phyloP scores from a whole-genome alignment of 2,888 invertebrate species.

The Meghimatium bilineatum region DNA sequence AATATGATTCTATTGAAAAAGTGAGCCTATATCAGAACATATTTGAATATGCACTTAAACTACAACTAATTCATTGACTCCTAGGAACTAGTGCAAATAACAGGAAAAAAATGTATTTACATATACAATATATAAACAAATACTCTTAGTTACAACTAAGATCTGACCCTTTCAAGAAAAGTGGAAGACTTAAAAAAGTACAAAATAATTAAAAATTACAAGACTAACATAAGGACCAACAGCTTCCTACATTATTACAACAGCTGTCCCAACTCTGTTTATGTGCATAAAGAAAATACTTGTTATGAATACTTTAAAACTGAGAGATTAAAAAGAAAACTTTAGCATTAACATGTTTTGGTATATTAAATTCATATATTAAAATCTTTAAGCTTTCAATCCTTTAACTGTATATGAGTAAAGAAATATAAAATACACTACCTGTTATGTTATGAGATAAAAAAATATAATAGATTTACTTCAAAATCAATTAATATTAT shows the following conservation, averaged over 20 bases:
- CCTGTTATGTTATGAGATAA: constrained; percentile 39
- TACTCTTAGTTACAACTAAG: no score
- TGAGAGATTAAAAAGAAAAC: background rate
- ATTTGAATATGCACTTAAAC: no score
- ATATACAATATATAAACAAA: no score
- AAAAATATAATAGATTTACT: constrained; percentile 8
- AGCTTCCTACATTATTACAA: background rate
- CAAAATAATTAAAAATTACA: no score
- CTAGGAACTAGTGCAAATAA: no score
- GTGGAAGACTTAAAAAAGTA: no score
- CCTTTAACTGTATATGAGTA: constrained; percentile 23
- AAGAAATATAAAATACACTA: constrained; percentile 26
- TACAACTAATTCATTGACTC: no score
- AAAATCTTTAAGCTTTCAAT: constrained; percentile 37
- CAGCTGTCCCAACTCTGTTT: constrained; percentile 35
- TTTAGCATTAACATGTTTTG: constrained; percentile 10
- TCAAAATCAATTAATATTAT: background rate
- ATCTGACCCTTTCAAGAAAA: no score
- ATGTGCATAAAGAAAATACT: background rate
- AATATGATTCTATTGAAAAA: no score
- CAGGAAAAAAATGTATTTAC: no score
- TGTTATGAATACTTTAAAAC: background rate
- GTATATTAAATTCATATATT: constrained; percentile 30
- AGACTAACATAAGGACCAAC: constrained; percentile 1
- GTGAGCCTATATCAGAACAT: no score